Base-by-base conservation (phyloP, 1,140 invertebrate species). In the Heliconius hermathena region DNA sequence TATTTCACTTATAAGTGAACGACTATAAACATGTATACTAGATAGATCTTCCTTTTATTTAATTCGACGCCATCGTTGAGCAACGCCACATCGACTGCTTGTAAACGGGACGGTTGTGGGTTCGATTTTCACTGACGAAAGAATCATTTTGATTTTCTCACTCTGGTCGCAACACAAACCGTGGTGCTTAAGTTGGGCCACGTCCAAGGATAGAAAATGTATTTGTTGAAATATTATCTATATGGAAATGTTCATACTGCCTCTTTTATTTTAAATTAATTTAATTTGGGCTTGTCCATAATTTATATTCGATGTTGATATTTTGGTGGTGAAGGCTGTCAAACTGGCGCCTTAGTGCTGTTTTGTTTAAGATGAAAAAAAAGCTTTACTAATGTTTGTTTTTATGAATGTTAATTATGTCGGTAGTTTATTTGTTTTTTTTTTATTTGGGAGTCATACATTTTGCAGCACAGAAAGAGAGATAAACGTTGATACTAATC, bases 301-400 rank as follows among this genome's bases (percentile, higher is more conserved):
- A 11, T 29, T 66, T 66, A 6, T 66, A 66, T 26, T 70, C 70
- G 66, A 73, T 77, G 57, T 80, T 80, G 77, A 80, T 80, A 76
- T 79, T 74, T 76, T 71, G 13, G 75, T 77, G 79, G 29, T 77
- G 76, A 81, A 57, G 75, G 74, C 79, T 81, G 79, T 81, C 79
- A 66, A 66, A 29, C 60, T 66, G 26, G 60, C 26, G 60, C 60
- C 60, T 66, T 29, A 66, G 60, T 66, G 60, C 60, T 66, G n/a
- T 66, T 66, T 66, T 66, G 26, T 66, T 6, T 13, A 11, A 29
- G 26, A 29, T 66, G 13, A 66, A 29, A 29, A 66, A 66, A 66
- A 66, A 66, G 1, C 57, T 66, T 6, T 66, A 66, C 60, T 66
- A 66, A 66, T 66, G 22, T 66, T 66, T 66, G 60, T 66, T 66